Evolutionary conservation across 1,140 invertebrate genomes (phyloP).

Genomic region (Cryptotermes secundus): DNA sequence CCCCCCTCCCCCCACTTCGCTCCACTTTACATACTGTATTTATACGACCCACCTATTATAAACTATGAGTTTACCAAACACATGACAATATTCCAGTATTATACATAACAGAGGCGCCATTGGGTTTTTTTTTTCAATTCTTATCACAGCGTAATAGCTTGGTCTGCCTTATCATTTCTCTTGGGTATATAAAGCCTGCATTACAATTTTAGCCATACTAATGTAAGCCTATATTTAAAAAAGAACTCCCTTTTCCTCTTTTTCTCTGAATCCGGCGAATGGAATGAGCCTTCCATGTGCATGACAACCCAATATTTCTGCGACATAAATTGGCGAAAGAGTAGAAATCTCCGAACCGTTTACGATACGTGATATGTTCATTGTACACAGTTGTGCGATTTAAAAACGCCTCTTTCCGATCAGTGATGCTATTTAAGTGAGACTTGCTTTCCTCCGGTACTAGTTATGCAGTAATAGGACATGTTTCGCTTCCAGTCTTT

Average conservation of each 20-base stretch:
- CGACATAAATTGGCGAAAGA: background rate
- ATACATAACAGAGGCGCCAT: background rate
- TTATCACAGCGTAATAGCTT: conserved; percentile 13
- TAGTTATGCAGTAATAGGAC: background rate
- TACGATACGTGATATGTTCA: background rate
- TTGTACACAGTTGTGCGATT: background rate
- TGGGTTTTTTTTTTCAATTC: conserved; percentile 7
- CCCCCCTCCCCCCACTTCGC: background rate
- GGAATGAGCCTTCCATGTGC: background rate
- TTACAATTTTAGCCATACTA: conserved; percentile 14
- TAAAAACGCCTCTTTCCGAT: background rate
- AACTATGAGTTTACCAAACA: conserved; percentile 16
- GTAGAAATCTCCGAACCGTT: background rate
- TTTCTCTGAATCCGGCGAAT: background rate
- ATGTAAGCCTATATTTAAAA: background rate
- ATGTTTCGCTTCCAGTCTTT: background rate
- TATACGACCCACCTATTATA: conserved; percentile 3
- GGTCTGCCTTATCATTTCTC: background rate
- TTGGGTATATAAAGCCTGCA: background rate
- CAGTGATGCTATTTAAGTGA: background rate
- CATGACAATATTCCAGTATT: conserved; percentile 13
- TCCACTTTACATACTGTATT: background rate
- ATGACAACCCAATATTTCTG: conserved; percentile 13
- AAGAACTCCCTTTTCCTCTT: background rate
- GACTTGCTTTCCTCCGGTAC: background rate